These are phyloP conservation scores for Portunus trituberculatus DNA, from an alignment of 1,140 invertebrate genomes.

Conservation along the genomic window DNA sequence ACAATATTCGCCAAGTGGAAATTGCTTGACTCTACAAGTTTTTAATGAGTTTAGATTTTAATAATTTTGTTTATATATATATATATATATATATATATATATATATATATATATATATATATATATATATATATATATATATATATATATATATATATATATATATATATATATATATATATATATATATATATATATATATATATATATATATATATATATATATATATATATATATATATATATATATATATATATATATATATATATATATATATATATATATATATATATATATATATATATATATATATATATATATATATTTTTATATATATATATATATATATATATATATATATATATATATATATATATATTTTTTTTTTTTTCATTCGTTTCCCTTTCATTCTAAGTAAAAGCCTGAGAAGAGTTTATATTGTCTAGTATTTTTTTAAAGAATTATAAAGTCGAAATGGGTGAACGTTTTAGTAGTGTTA, in stretches of 20 bases:
- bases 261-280: conserved; percentile 13
- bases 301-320: neutral
- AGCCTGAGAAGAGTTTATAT: no score
- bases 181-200: conserved; percentile 27
- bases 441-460: no score
- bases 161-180: neutral
- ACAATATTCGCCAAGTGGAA: no score
- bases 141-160: conserved; percentile 15
- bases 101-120: conserved; percentile 40
- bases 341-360: neutral
- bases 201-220: conserved; percentile 21
- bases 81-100: conserved; percentile 55
- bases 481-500: no score
- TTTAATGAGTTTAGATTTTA: neutral
- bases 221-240: neutral
- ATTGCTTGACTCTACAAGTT: neutral
- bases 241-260: neutral
- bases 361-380: neutral
- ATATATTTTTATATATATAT: neutral
- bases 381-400: no score
- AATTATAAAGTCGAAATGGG: no score
- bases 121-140: conserved; percentile 45
- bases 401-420: no score
- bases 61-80: neutral
- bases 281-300: conserved; percentile 26